phyloP scores from a whole-genome alignment of 2,888 invertebrate genomes.

The Zhuqinia jingwanae region DNA sequence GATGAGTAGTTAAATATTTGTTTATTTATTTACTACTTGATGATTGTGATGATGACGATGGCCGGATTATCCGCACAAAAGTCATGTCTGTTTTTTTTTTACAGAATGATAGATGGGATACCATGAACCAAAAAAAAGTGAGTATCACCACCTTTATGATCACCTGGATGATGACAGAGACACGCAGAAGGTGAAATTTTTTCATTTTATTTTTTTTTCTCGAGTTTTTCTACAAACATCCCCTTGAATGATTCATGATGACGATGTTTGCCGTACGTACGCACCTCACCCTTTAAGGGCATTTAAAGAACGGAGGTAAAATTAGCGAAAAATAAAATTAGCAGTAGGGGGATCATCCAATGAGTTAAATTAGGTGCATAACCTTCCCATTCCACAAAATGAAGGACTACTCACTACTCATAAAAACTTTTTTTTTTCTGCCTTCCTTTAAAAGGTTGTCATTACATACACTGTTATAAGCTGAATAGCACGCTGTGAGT shows the following conservation, averaged over 20 bases:
- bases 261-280: not conserved
- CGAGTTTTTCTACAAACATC: not conserved
- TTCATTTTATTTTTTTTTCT: not conserved
- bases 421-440: not conserved
- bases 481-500: not conserved
- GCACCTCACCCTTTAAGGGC: not conserved
- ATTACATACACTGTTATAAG: conserved; percentile 19
- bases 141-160: not conserved
- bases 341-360: conserved; percentile 46
- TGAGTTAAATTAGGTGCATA: conserved; percentile 29
- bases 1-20: not conserved
- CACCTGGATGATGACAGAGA: conserved; percentile 27
- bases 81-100: not conserved
- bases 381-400: conserved; percentile 18
- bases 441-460: conserved; percentile 17
- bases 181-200: conserved; percentile 11
- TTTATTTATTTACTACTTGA: conserved; percentile 39
- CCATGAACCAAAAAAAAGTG: not conserved
- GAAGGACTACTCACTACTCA: conserved; percentile 34
- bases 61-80: conserved; percentile 16
- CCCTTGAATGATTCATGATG: not conserved
- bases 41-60: no score
- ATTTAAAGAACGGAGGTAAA: conserved; percentile 2
- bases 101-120: not conserved
- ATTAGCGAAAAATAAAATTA: conserved; percentile 46